Percentiles rank a stretch among this genome's conserved stretches.
Conservation (phyloP, 1,140 invertebrate species). For the Heliconius hewitsoni region DNA sequence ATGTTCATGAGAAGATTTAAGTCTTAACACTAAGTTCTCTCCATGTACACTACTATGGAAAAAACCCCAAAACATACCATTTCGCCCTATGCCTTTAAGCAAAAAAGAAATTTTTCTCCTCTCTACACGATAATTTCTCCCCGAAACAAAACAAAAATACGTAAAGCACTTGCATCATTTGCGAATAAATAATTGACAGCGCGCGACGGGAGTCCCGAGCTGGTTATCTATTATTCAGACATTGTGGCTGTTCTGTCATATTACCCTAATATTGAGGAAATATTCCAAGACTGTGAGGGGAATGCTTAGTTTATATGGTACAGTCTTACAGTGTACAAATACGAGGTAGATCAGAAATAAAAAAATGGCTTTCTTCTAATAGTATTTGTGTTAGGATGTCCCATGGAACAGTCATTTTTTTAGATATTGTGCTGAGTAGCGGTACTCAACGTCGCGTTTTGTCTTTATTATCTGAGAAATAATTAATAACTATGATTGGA, state of each 20-base stretch:
- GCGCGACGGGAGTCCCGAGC: slow-evolving; percentile 55
- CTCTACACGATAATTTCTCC: not conserved
- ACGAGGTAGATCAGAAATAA: not conserved
- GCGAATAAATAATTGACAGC: slow-evolving; percentile 75
- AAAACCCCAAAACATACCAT: too few relatives aligned
- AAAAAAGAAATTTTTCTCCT: not conserved
- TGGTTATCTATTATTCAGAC: slow-evolving; percentile 75
- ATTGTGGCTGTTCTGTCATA: slow-evolving; percentile 74
- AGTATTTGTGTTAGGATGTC: too few relatives aligned
- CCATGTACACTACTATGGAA: too few relatives aligned
- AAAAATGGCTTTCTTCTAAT: not conserved
- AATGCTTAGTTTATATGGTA: slow-evolving; percentile 41
- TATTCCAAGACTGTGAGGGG: slow-evolving; percentile 66
- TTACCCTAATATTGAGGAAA: slow-evolving; percentile 76
- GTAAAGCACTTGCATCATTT: slow-evolving; percentile 71
- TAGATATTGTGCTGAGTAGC: too few relatives aligned
- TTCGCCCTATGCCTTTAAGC: not conserved
- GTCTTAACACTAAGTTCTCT: too few relatives aligned
- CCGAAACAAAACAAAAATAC: slow-evolving; percentile 34
- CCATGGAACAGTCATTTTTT: too few relatives aligned
- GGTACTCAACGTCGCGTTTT: too few relatives aligned
- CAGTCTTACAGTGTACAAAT: not conserved
- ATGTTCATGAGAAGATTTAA: too few relatives aligned
- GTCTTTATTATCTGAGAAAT: too few relatives aligned
- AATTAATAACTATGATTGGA: too few relatives aligned